Evolutionary conservation across 2,888 invertebrate species (phyloP).

Genomic region (Eretmocerus hayati): DNA sequence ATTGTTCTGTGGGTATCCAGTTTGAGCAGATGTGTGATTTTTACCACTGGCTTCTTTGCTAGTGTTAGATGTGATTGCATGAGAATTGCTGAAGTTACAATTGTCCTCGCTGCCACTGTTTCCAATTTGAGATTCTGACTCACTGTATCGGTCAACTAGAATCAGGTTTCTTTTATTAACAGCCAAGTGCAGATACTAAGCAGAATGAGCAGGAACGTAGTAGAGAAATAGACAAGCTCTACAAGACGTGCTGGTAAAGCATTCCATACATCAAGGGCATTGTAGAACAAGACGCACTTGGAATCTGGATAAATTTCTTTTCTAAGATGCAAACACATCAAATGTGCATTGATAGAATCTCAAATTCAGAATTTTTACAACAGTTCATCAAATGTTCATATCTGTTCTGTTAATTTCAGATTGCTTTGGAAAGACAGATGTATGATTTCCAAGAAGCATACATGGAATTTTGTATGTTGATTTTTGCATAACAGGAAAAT

Average conservation of each 20-base stretch:
- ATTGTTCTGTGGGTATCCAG: constrained; percentile 41
- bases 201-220: constrained; percentile 19
- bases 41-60: constrained; percentile 43
- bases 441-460: no score
- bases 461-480: no score
- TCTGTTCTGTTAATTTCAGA: no score
- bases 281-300: no score
- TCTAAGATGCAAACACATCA: background rate
- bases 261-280: background rate
- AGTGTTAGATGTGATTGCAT: constrained; percentile 36
- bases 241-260: constrained; percentile 13
- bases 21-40: constrained; percentile 40
- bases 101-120: constrained; percentile 53
- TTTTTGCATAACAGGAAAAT: no score
- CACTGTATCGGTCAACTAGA: constrained; percentile 76
- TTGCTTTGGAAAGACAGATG: no score
- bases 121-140: constrained; percentile 74
- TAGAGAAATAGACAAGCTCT: constrained; percentile 8
- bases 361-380: no score
- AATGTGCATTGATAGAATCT: no score
- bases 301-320: background rate
- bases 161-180: constrained; percentile 32
- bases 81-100: constrained; percentile 43
- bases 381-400: no score
- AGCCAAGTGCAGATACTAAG: constrained; percentile 13